Evolutionary conservation across 2,888 invertebrate genomes (phyloP).

Genomic region (Drosophila pseudotakahashii): DNA sequence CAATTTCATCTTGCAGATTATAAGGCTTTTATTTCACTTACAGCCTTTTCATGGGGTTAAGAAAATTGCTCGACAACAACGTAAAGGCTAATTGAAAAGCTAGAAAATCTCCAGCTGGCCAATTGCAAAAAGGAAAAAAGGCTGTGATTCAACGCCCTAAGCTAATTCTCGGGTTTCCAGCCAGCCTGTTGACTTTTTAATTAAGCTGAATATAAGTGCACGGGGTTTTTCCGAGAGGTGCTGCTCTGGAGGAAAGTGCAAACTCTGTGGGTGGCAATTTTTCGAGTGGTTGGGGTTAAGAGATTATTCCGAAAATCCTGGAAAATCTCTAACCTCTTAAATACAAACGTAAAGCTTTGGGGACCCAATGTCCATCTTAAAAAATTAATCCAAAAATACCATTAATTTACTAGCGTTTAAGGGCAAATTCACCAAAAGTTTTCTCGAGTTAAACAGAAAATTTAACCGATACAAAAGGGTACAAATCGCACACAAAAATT

Average conservation of each 20-base stretch:
- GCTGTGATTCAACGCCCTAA: slow-evolving; percentile 15
- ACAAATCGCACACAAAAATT: slow-evolving; percentile 17
- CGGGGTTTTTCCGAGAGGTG: background rate
- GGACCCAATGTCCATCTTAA: background rate
- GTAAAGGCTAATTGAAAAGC: slow-evolving; percentile 7
- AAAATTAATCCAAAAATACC: background rate
- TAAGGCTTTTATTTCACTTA: slow-evolving; percentile 4
- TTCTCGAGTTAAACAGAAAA: slow-evolving; percentile 13
- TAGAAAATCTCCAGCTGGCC: background rate
- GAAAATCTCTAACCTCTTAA: no score
- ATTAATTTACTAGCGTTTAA: slow-evolving; percentile 19
- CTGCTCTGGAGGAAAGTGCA: background rate
- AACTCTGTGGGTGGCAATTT: background rate
- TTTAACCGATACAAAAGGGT: slow-evolving; percentile 25
- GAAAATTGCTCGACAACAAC: background rate
- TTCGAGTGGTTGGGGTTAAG: background rate
- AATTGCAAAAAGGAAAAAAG: slow-evolving; percentile 7
- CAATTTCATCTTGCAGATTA: slow-evolving; percentile 15
- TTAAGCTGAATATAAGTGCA: slow-evolving; percentile 13
- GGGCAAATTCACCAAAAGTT: slow-evolving; percentile 3
- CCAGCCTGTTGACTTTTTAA: slow-evolving; percentile 43
- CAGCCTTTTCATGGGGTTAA: background rate
- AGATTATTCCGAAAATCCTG: background rate
- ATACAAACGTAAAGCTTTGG: no score
- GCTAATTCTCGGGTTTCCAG: background rate